These are phyloP conservation scores for Podarcis muralis DNA, from an alignment of 2,113 vertebrate species.

Conservation along the genomic window DNA sequence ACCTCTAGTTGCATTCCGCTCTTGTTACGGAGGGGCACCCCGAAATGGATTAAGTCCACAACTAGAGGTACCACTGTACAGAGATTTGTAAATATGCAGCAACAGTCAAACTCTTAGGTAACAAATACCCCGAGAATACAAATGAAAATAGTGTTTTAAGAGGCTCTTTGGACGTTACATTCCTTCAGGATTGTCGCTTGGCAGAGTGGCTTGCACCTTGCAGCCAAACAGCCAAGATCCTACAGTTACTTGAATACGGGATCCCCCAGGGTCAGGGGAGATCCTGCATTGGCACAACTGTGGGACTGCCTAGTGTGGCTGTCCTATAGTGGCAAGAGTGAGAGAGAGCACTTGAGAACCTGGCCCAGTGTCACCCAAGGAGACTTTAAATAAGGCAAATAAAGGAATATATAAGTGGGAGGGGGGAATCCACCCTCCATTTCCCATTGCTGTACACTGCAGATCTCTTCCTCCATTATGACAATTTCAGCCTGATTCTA, in stretches of 20 bases:
- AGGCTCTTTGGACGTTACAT: background rate
- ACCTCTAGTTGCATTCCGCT: too few relatives aligned
- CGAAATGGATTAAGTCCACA: too few relatives aligned
- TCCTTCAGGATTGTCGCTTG: background rate
- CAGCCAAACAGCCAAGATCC: background rate
- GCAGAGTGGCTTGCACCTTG: too few relatives aligned
- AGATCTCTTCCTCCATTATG: background rate
- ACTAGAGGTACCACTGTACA: background rate
- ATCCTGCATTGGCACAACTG: background rate
- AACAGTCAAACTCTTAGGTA: slow-evolving; percentile 26
- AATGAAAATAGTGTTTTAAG: background rate
- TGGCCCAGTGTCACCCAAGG: background rate
- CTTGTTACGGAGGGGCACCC: too few relatives aligned
- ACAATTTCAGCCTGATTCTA: background rate
- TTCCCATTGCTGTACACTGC: background rate
- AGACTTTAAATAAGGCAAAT: background rate
- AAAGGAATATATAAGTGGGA: slow-evolving; percentile 14
- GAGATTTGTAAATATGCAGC: slow-evolving; percentile 51
- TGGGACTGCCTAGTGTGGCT: background rate
- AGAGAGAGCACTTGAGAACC: background rate
- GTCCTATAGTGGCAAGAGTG: background rate
- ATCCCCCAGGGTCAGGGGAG: background rate
- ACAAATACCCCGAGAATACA: slow-evolving; percentile 12
- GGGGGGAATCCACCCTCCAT: slow-evolving; percentile 1
- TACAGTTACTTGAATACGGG: background rate